Base-by-base conservation (phyloP, 1,140 invertebrate genomes). In the Drosophila jambulina region DNA sequence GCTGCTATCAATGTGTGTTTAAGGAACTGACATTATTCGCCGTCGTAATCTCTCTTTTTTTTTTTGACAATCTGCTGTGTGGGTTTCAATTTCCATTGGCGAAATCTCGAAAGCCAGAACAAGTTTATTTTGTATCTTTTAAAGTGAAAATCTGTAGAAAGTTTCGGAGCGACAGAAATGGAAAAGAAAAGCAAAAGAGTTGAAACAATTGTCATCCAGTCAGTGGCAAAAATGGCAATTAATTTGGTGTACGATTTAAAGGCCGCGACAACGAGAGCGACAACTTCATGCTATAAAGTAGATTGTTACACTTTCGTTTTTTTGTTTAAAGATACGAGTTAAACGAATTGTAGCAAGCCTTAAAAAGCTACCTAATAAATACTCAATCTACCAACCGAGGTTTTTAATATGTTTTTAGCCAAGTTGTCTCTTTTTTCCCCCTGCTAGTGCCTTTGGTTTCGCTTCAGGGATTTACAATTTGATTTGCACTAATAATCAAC, bases 131-230 rank as follows among this genome's bases (percentile, higher is more conserved):
- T 40, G 63, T 65, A 25, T 71, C 65, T 78, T 69, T 75, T 80
- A 40, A 62, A 68, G 78, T 79, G 78, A 80, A 80, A 80, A 80
- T 75, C 58, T 65, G 40, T 79, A 80, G 78, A 80, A 80, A 80
- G 78, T 79, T 74, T 54, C 32, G 17, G 9, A 38, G 53, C 34
- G 21, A 25, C 53, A 38, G 4, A 56, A 25, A 25, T 56, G 34
- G 53, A 25, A 38, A 56, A 56, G 53, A 38, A 56, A 56, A 56
- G 53, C 34, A 38, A 56, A 56, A 56, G 34, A 56, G 53, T 56
- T 56, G 34, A 79, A 78, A 70, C 64, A 80, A 82, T 82, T 82
- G 79, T 75, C 71, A 58, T 57, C 17, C 27, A 70, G 61, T 43
- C 58, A 45, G 63, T 57, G 69, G 63, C 70, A 70, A 75, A 81